Conservation (phyloP, 2,113 vertebrate genomes). For the Progne subis region DNA sequence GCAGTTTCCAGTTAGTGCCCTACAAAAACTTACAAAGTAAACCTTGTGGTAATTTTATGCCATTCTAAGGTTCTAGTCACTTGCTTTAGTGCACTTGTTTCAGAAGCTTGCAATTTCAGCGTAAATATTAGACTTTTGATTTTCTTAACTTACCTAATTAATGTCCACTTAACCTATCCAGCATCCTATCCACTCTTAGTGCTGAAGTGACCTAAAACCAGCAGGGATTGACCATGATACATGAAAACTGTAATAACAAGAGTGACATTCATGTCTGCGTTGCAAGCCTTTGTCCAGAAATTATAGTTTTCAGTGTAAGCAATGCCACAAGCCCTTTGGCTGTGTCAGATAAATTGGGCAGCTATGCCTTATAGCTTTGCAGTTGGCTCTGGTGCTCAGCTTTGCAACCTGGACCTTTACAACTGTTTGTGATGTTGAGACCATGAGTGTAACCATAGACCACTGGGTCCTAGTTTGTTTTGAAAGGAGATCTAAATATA, state of each 20-base stretch:
- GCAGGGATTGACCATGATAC: not conserved
- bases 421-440: not conserved
- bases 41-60: not conserved
- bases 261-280: not conserved
- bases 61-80: not conserved
- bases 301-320: not conserved
- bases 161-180: not conserved
- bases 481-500: not conserved
- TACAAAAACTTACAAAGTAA: not conserved
- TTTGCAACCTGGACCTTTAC: not conserved
- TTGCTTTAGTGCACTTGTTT: not conserved
- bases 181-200: not conserved
- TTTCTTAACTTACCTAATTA: not conserved
- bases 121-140: not conserved
- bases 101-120: not conserved
- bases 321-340: not conserved
- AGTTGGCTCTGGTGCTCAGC: not conserved
- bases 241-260: not conserved
- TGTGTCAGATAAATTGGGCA: not conserved
- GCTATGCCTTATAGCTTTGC: not conserved
- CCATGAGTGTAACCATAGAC: not conserved
- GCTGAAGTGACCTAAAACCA: not conserved
- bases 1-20: not conserved
- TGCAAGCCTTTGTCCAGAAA: not conserved
- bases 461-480: not conserved